These are phyloP conservation scores for Lacerta agilis DNA, from an alignment of 2,797 vertebrate species.

Conservation along the genomic window DNA sequence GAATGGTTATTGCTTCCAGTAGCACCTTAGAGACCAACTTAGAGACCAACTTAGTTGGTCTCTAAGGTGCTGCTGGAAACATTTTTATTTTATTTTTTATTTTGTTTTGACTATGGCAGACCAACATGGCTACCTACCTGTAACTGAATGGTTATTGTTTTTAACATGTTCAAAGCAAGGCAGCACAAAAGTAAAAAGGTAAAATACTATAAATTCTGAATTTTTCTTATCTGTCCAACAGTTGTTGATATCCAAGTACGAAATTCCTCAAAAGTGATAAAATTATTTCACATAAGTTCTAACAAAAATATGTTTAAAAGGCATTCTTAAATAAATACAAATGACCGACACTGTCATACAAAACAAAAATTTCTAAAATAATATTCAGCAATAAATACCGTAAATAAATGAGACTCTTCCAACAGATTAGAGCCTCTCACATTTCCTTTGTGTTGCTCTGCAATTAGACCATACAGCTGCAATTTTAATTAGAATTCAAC, in stretches of 20 bases:
- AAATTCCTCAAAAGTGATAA: conserved; percentile 20
- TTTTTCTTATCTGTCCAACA: background rate
- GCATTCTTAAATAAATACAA: conserved; percentile 56
- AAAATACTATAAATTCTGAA: background rate
- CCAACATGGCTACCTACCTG: too few species aligned
- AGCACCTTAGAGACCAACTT: too few species aligned
- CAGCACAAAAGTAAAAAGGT: background rate
- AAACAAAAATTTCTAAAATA: background rate
- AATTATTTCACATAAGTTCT: conserved; percentile 45
- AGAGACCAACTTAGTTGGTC: too few species aligned
- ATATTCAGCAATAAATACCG: background rate
- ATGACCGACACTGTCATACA: conserved; percentile 26
- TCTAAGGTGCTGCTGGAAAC: too few species aligned
- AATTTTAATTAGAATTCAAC: conserved; percentile 32
- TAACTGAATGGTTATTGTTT: background rate
- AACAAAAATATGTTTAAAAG: conserved; percentile 52
- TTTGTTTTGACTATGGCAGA: too few species aligned
- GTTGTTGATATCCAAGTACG: conserved; percentile 1
- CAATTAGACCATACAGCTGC: conserved; percentile 15
- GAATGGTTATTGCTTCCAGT: background rate
- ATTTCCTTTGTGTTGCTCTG: conserved; percentile 17
- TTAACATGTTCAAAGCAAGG: background rate
- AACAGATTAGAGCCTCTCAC: conserved; percentile 30
- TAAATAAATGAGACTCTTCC: background rate
- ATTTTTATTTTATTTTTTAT: too few species aligned